Evolutionary conservation across 2,888 invertebrate genomes (phyloP).

Genomic region (Stegophylla sp.): DNA sequence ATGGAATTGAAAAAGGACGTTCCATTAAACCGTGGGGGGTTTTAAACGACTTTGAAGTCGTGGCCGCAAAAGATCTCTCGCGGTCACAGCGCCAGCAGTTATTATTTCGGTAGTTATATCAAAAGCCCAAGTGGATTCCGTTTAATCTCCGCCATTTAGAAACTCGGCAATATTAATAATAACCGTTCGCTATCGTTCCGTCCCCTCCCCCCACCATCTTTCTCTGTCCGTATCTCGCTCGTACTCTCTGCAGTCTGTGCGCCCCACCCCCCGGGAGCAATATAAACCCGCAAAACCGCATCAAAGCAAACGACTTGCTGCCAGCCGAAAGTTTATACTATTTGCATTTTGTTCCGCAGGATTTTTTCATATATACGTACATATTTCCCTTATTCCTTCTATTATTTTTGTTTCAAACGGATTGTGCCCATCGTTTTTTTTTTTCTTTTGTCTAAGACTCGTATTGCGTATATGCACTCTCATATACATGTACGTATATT

Average conservation of each 20-base stretch:
- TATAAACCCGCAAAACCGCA: slow-evolving; percentile 39
- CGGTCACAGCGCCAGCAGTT: slow-evolving; percentile 36
- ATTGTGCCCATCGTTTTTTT: not conserved
- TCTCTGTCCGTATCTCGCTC: not conserved
- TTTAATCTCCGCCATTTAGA: slow-evolving; percentile 47
- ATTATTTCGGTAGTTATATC: slow-evolving; percentile 50
- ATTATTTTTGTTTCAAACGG: slow-evolving; percentile 20
- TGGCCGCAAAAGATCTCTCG: slow-evolving; percentile 38
- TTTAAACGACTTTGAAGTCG: slow-evolving; percentile 55
- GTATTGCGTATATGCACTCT: not conserved
- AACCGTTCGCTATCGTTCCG: not conserved
- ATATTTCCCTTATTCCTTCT: not conserved
- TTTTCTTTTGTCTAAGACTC: not conserved
- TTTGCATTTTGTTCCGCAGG: slow-evolving; percentile 37
- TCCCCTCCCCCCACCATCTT: not conserved
- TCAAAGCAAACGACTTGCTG: slow-evolving; percentile 48
- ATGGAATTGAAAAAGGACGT: slow-evolving; percentile 51
- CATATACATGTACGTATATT: not conserved
- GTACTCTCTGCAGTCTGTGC: too few relatives aligned
- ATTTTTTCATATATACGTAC: not conserved
- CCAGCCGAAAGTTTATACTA: slow-evolving; percentile 37
- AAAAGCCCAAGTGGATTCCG: slow-evolving; percentile 21
- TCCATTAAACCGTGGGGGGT: slow-evolving; percentile 41
- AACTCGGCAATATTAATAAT: slow-evolving; percentile 45
- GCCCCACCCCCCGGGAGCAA: slow-evolving; percentile 6